Conservation (phyloP, 2,888 invertebrate genomes). For the Chalcosyrphus nemorum region DNA sequence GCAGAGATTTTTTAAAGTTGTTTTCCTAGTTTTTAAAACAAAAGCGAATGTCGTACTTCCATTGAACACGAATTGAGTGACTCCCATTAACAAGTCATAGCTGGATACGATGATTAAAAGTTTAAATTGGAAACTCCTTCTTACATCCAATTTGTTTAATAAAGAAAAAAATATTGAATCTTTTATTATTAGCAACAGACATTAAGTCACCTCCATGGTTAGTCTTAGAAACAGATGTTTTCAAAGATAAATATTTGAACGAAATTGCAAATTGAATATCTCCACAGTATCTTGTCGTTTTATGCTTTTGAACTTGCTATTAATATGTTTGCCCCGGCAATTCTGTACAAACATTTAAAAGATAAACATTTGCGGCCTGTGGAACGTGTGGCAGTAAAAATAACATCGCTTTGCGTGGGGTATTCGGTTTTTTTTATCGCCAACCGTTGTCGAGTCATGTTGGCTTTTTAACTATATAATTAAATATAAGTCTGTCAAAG, state of each 20-base stretch:
- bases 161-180: too few relatives aligned
- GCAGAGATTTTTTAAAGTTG: too few relatives aligned
- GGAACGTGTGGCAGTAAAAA: not conserved
- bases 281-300: not conserved
- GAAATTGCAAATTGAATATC: not conserved
- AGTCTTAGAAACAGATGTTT: not conserved
- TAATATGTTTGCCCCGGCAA: not conserved
- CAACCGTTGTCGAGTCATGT: not conserved
- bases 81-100: too few relatives aligned
- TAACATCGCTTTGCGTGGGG: not conserved
- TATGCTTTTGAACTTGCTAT: not conserved
- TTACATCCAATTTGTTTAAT: too few relatives aligned
- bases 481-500: conserved; percentile 4
- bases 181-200: not conserved
- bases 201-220: not conserved
- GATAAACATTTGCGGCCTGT: conserved; percentile 3
- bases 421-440: not conserved
- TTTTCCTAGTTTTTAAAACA: too few relatives aligned
- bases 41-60: too few relatives aligned
- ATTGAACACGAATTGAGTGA: too few relatives aligned
- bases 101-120: too few relatives aligned
- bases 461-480: conserved; percentile 12
- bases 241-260: not conserved
- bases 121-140: too few relatives aligned
- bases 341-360: not conserved